Conservation (phyloP, 1,140 invertebrate genomes). For the Thaumetopoea pityocampa region DNA sequence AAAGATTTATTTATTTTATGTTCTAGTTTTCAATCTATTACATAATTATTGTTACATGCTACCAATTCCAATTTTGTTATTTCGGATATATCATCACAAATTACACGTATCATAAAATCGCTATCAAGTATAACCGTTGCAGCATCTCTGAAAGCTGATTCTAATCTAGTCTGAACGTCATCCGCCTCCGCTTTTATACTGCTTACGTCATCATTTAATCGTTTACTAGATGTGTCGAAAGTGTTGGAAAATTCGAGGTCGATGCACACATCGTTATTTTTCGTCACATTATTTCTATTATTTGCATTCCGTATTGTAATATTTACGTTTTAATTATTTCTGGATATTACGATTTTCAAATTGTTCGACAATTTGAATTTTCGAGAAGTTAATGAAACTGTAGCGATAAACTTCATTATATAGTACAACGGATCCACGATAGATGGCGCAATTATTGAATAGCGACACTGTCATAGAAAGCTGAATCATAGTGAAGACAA, state of each 20-base stretch:
- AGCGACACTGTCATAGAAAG: no score
- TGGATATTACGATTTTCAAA: not conserved
- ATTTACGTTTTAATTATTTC: no score
- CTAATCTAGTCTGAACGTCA: slow-evolving; percentile 14
- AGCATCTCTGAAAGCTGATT: slow-evolving; percentile 13
- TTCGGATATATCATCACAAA: slow-evolving; percentile 7
- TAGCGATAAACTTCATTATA: no score
- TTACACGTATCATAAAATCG: slow-evolving; percentile 7
- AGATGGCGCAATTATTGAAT: no score
- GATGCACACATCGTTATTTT: slow-evolving; percentile 17
- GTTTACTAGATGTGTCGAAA: slow-evolving; percentile 8
- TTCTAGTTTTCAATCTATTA: not conserved
- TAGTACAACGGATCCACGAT: no score
- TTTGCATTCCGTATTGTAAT: slow-evolving; percentile 5
- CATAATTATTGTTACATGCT: slow-evolving; percentile 1
- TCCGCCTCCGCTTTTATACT: slow-evolving; percentile 14
- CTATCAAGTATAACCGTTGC: slow-evolving; percentile 8
- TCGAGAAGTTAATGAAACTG: no score
- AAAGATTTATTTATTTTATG: not conserved
- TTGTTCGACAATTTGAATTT: no score
- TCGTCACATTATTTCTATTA: slow-evolving; percentile 13
- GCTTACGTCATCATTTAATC: slow-evolving; percentile 11
- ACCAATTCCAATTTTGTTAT: slow-evolving; percentile 5
- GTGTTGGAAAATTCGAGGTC: slow-evolving; percentile 23
- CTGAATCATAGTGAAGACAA: no score